Base-by-base conservation (phyloP, 2,888 invertebrate species). In the Graphium colonna region DNA sequence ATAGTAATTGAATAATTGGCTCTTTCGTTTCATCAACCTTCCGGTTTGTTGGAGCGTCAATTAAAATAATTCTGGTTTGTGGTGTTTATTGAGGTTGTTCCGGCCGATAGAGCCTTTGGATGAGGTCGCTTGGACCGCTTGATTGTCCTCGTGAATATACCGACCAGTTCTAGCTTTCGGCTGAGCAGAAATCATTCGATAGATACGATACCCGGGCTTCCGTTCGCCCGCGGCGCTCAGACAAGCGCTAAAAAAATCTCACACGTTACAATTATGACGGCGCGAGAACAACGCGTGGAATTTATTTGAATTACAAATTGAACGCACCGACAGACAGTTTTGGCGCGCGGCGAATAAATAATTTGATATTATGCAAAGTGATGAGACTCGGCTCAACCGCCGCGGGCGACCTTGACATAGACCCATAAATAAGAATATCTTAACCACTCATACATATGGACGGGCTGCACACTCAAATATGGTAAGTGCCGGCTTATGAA, bases 371-470 rank as follows among this genome's bases (percentile, higher is more conserved):
- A 88, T 88, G 87, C 87, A 83, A 86, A 87, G 73, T 72, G 82
- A 79, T 80, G 84, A 82, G 81, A 77, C 76, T 79, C 73, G 78
- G 74, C 74, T 80, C 77, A 77, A 73, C 69, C 69, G 71, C 70
- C 71, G 70, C 68, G 55, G 60, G 65, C 79, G 86, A 79, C 89
- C 89, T 88, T 89, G 89, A 87, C 87, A 85, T 83, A 85, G 79
- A 85, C 79, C 81, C 87, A 84, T 85, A 87, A 86, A 86, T 87
- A 87, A 87, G 85, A 87, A 87, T 87, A 88, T 88, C 87, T 88
- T 82, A 82, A 79, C 75, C 82, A 79, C 81, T 87, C 87, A 89
- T 89, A 86, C 89, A 88, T 88, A 88, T 86, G 88, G 84, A 83
- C 87, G 79, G 71, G 73, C 78, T 82, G 82, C 85, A 79, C 82